Evolutionary conservation across 2,888 invertebrate genomes (phyloP), one percentile per base, ranked within the genome.

Genomic region (Biston betularia): DNA sequence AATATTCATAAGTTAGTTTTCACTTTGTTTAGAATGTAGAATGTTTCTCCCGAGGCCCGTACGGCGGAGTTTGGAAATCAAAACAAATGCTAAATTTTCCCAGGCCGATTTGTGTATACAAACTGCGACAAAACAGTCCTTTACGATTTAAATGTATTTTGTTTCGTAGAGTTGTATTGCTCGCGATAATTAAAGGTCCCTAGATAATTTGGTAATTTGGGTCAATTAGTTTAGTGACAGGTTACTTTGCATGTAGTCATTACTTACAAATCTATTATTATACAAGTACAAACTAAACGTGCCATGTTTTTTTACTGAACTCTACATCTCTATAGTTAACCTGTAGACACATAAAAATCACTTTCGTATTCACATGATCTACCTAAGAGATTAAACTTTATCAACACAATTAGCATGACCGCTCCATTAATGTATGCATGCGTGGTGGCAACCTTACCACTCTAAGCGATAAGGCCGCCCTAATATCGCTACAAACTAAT

Each of bases 1-100:
- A 88, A 90, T 89, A 89, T 89, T 89, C 87, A 88, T 88, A 91
- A 92, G 89, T 90, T 88, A 87, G 82, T 89, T 89, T 87, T 85
- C 87, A 89, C 87, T 90, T 89, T 87, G 85, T 87, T 88, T 86
- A 84, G 75, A 82, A 89, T 89, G 84, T 86, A 83, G 75, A 82
- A 89, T 89, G 83, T 80, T 81, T 65, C 87, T 83, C 80, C 61
- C 49, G 82, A 79, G 81, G 78, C 66, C 63, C 61, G 67, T 69
- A 55, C 72, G 75, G 74, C 67, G 48, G 72, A 74, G 77, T 76
- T 79, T 71, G 53, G 70, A 79, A 84, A 84, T 80, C 83, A 79
- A 79, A 80, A 81, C 75, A 79, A 77, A 78, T 69, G 73, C 59
- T 59, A 62, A 76, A 75, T 73, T 69, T 71, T 63, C 54, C 58